Percentiles rank a stretch among this genome's conserved stretches.
Evolutionary conservation across 2,113 vertebrate genomes (phyloP).

Genomic region (Neolamprologus brichardi): DNA sequence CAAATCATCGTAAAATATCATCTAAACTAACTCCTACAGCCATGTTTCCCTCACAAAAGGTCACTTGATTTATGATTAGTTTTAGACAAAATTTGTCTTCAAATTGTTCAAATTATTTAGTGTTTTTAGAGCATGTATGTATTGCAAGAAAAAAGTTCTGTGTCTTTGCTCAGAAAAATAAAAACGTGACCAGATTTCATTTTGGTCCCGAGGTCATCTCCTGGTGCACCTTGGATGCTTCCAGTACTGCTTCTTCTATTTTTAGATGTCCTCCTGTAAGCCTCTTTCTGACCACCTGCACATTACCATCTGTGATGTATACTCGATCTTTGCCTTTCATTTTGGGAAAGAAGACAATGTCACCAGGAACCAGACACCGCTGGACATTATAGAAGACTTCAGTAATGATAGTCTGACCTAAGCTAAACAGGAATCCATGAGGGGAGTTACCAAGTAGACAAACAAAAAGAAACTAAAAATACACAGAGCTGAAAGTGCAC

Average conservation of each 20-base stretch:
- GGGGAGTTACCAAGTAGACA: not conserved
- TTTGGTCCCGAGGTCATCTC: not conserved
- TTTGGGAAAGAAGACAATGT: not conserved
- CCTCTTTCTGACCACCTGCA: not conserved
- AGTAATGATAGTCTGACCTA: not conserved
- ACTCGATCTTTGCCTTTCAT: not conserved
- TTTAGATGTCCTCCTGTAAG: not conserved
- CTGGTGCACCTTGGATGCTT: not conserved
- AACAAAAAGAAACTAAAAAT: not conserved
- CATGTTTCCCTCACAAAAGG: not conserved
- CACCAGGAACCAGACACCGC: not conserved
- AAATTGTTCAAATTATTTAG: not conserved
- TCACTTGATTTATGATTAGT: not conserved
- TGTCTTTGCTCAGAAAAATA: not conserved
- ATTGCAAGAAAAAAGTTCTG: not conserved
- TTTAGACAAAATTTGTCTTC: not conserved
- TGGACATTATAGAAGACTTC: not conserved
- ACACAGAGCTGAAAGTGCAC: not conserved
- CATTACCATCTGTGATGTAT: not conserved
- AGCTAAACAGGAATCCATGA: not conserved
- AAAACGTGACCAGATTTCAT: not conserved
- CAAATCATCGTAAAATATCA: not conserved
- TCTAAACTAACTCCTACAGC: not conserved
- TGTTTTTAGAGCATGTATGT: not conserved
- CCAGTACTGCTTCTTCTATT: not conserved